Conservation (phyloP, 2,113 vertebrate species). For the Oostethus manadensis region DNA sequence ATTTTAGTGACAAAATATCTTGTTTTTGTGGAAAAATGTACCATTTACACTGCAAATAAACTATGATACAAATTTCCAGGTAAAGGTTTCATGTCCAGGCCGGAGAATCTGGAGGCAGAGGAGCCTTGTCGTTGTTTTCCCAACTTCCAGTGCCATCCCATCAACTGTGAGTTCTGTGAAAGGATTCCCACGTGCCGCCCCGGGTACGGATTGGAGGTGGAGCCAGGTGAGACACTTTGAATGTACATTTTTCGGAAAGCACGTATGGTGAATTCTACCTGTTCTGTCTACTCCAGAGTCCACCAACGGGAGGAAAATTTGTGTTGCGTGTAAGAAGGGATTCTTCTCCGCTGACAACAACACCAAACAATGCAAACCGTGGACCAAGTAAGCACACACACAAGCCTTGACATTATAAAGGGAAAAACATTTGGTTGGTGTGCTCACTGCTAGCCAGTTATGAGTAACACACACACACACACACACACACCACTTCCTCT, state of each 20-base stretch:
- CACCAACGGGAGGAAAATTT: slow-evolving; percentile 47
- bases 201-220: slow-evolving; percentile 71
- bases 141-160: slow-evolving; percentile 77
- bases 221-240: slow-evolving; percentile 42
- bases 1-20: neutral
- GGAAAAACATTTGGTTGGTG: slow-evolving; percentile 24
- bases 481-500: slow-evolving; percentile 40
- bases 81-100: slow-evolving; percentile 73
- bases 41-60: too few relatives aligned
- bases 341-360: slow-evolving; percentile 77
- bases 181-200: slow-evolving; percentile 73
- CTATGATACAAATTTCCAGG: slow-evolving; percentile 52
- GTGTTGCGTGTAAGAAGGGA: slow-evolving; percentile 72
- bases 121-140: slow-evolving; percentile 76
- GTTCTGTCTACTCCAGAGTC: slow-evolving; percentile 46
- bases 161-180: slow-evolving; percentile 85
- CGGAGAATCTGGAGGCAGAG: slow-evolving; percentile 71
- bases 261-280: neutral
- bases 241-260: neutral
- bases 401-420: slow-evolving; percentile 9
- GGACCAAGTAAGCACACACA: slow-evolving; percentile 84
- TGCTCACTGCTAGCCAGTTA: slow-evolving; percentile 23
- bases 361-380: slow-evolving; percentile 76
- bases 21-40: too few relatives aligned
- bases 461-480: slow-evolving; percentile 30